Percentiles rank a stretch among this genome's conserved stretches.
Evolutionary conservation across 2,888 invertebrate species (phyloP).

Genomic region (Xestia rhomboidea): DNA sequence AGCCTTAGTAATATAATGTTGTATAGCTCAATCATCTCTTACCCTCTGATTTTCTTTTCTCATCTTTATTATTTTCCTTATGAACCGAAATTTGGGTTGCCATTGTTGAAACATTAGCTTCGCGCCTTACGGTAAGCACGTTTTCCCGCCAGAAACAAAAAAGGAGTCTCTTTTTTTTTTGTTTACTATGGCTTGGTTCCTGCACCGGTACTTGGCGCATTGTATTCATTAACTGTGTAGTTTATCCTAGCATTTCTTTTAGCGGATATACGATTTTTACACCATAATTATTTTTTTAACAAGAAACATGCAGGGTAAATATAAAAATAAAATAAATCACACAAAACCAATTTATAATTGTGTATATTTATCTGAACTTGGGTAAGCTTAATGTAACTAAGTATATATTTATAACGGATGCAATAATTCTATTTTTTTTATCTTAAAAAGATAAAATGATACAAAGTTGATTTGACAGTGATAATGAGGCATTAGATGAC

Average conservation of each 20-base stretch:
- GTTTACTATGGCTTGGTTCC: not conserved
- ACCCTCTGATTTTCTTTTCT: not conserved
- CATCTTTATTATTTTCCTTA: not conserved
- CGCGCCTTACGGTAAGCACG: not conserved
- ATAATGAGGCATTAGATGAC: slow-evolving; percentile 1
- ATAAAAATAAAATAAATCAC: slow-evolving; percentile 30
- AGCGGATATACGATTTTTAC: slow-evolving; percentile 7
- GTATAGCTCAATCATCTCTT: slow-evolving; percentile 34
- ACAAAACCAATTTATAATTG: slow-evolving; percentile 14
- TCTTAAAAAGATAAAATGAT: slow-evolving; percentile 12
- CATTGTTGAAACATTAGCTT: not conserved
- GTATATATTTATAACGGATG: not conserved
- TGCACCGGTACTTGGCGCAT: no score
- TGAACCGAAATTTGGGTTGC: not conserved
- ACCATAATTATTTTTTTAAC: not conserved
- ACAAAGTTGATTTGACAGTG: slow-evolving; percentile 24
- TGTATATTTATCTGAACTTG: slow-evolving; percentile 26
- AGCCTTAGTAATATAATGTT: slow-evolving; percentile 30
- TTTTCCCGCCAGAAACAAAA: not conserved
- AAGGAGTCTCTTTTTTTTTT: not conserved
- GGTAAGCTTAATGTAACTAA: slow-evolving; percentile 31
- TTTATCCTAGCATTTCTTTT: slow-evolving; percentile 14
- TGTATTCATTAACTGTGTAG: not conserved
- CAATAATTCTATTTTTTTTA: not conserved
- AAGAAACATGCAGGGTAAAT: slow-evolving; percentile 48